phyloP scores from a whole-genome alignment of 2,888 invertebrate species.

The Auanema sp. region DNA sequence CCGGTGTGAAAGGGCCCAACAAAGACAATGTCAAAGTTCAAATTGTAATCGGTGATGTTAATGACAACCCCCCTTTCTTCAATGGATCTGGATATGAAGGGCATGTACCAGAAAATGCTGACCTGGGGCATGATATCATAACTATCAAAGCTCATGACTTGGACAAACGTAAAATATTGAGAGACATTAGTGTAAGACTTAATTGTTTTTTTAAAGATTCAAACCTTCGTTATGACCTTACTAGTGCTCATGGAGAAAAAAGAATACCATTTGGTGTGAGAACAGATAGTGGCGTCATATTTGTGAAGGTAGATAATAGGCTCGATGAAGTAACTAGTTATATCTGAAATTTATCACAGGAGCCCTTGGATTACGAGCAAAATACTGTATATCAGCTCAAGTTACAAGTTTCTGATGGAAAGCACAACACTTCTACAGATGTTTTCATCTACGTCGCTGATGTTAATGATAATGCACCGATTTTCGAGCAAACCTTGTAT shows the following conservation, averaged over 20 bases:
- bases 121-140: slow-evolving; percentile 37
- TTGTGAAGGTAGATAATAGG: slow-evolving; percentile 42
- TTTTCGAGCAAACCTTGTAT: slow-evolving; percentile 60
- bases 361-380: slow-evolving; percentile 59
- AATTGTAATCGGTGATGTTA: slow-evolving; percentile 94
- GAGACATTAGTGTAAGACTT: background rate
- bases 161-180: slow-evolving; percentile 50
- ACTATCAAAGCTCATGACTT: slow-evolving; percentile 56
- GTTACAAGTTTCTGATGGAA: slow-evolving; percentile 76
- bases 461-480: slow-evolving; percentile 66
- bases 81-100: slow-evolving; percentile 68
- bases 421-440: slow-evolving; percentile 77
- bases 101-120: slow-evolving; percentile 41
- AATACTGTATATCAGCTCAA: slow-evolving; percentile 75
- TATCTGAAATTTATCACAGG: slow-evolving; percentile 15
- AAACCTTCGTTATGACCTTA: slow-evolving; percentile 54
- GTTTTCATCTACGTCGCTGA: slow-evolving; percentile 71
- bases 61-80: slow-evolving; percentile 96
- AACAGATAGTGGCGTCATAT: slow-evolving; percentile 58
- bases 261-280: slow-evolving; percentile 58
- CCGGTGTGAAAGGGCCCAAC: slow-evolving; percentile 58
- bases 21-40: slow-evolving; percentile 81
- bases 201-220: slow-evolving; percentile 56
- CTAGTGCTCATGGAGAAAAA: slow-evolving; percentile 34
- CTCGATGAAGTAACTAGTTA: background rate